phyloP scores from a whole-genome alignment of 2,113 vertebrate genomes.

The Speoplatyrhinus poulsoni region DNA sequence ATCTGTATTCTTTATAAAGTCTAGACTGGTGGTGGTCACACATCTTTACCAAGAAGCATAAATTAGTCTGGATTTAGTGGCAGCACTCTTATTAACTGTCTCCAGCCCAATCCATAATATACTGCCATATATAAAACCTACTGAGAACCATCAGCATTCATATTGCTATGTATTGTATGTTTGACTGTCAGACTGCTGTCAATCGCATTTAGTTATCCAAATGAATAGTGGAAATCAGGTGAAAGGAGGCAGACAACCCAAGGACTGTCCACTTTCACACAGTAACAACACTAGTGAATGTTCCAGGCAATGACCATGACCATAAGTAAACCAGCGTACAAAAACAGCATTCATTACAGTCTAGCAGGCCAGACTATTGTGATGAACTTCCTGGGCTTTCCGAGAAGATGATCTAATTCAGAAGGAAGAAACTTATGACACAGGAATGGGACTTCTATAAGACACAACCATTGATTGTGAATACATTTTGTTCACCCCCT shows the following conservation, averaged over 20 bases:
- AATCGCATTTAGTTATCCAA: too few relatives aligned
- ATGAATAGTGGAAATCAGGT: conserved; percentile 39
- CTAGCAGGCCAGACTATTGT: too few relatives aligned
- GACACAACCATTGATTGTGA: too few relatives aligned
- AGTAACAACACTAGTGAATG: conserved; percentile 1
- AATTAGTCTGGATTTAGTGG: conserved; percentile 7
- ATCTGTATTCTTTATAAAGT: conserved; percentile 32
- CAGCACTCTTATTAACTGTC: background rate
- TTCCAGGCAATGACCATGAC: conserved; percentile 52
- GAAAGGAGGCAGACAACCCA: conserved; percentile 22
- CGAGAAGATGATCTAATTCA: too few relatives aligned
- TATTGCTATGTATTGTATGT: background rate
- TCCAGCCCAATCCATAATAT: too few relatives aligned
- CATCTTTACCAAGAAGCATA: conserved; percentile 24
- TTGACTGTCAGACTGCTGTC: background rate
- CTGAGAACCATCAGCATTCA: too few relatives aligned
- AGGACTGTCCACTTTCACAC: conserved; percentile 31
- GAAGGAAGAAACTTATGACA: too few relatives aligned
- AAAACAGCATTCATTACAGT: conserved; percentile 32
- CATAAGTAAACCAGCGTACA: conserved; percentile 50
- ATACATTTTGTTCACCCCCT: too few relatives aligned
- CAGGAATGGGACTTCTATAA: too few relatives aligned
- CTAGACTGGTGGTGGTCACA: conserved; percentile 33
- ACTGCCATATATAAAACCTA: too few relatives aligned
- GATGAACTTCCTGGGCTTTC: too few relatives aligned